Base-by-base conservation (phyloP, 2,888 invertebrate genomes). In the Dynastes maya region DNA sequence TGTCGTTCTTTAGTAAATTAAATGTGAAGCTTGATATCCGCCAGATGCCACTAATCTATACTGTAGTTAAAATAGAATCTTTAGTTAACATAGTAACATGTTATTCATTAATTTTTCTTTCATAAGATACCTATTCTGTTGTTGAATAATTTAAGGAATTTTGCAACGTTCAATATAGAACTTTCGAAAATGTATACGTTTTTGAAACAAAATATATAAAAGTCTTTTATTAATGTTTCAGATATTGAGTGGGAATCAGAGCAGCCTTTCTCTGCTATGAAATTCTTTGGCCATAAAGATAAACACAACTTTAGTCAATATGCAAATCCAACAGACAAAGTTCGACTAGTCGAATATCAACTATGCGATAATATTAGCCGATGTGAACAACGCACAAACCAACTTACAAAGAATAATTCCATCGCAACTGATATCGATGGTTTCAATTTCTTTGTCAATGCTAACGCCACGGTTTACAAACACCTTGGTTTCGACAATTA, bases 381-480 rank as follows among this genome's bases (percentile, higher is more conserved):
- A 2, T 76, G 76, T 5, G 8, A 11, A 22, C 32, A 37, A 67
- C 16, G 22, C 9, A 45, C 67, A 16, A 13, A 55, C 22, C 51
- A 76, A 5, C 29, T 63, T 29, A 1, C 53, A 22, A 9, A 4
- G 8, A 27, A 67, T 8, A 51, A 53, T 67, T 16, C 27, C 27
- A 45, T 1, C 11, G 51, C 49, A 68, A 49, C 29, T 8, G 13
- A 29, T 51, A 68, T 22, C 5, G 45, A 74, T 45, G 37, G 22
- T 8, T 45, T 74, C 45, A 85, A 85, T 76, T 86, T 86, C 71
- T 63, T 86, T 2, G 78, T 86, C 5, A 84, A 80, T 29, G 80
- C 80, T 16, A 83, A 84, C 64, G 84, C 84, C 0, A 82, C 78
- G 40, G 80, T 84, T 13, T 86, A 85, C 78, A 85, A 85, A 79